Conservation (phyloP, 1,140 invertebrate genomes). For the Drosophila willistoni region DNA sequence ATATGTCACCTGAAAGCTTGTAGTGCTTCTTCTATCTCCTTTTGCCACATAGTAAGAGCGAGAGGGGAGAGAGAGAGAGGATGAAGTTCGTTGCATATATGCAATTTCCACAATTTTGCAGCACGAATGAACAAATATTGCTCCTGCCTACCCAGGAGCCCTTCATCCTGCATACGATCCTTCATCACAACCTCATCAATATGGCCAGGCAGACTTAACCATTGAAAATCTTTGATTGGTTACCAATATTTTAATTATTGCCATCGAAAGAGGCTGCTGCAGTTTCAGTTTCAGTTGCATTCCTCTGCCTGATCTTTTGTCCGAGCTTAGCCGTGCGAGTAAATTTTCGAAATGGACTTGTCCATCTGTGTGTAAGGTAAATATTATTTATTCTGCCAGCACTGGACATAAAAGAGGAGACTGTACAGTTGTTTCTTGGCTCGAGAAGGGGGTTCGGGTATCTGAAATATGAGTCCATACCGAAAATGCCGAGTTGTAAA, state of each 20-base stretch:
- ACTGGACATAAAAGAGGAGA: too few species aligned
- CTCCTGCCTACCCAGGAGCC: neutral
- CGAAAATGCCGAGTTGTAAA: too few species aligned
- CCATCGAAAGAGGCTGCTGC: conserved; percentile 23
- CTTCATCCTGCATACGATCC: neutral
- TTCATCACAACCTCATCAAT: neutral
- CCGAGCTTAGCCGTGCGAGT: conserved; percentile 27
- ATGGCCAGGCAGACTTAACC: conserved; percentile 4
- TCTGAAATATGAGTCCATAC: too few species aligned
- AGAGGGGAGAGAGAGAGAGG: too few species aligned
- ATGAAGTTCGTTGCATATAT: conserved; percentile 20
- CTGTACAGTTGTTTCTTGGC: too few species aligned
- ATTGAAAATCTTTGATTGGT: conserved; percentile 66
- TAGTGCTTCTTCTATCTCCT: too few species aligned
- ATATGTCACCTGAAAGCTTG: conserved; percentile 50
- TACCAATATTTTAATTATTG: conserved; percentile 69
- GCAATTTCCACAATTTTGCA: conserved; percentile 65
- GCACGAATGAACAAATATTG: conserved; percentile 64
- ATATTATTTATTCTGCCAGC: too few species aligned
- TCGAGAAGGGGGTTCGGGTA: too few species aligned
- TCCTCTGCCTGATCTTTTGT: conserved; percentile 42
- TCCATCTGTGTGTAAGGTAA: neutral
- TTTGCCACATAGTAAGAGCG: too few species aligned
- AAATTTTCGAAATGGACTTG: conserved; percentile 40
- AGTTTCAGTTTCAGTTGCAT: conserved; percentile 11